phyloP scores from a whole-genome alignment of 2,888 invertebrate species.

The Prosapia bicincta region DNA sequence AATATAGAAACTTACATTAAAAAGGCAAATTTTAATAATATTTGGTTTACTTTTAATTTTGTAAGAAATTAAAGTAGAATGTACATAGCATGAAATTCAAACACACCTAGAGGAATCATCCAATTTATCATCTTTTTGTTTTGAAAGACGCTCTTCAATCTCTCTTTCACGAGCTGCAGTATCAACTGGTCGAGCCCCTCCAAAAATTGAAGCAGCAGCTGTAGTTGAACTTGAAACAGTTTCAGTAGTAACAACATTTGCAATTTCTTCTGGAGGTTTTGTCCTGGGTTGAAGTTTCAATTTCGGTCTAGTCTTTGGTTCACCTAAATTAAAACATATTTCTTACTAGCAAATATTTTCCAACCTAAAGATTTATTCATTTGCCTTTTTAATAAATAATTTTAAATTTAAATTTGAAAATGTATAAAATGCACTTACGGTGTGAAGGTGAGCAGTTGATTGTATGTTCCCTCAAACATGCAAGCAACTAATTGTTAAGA shows the following conservation, averaged over 20 bases:
- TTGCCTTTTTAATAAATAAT: not conserved
- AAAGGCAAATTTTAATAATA: too few relatives aligned
- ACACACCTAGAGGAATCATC: constrained; percentile 26
- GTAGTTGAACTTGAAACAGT: constrained; percentile 25
- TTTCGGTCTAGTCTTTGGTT: constrained; percentile 69
- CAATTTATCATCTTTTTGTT: constrained; percentile 39
- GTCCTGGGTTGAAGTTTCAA: constrained; percentile 78
- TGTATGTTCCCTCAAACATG: too few relatives aligned
- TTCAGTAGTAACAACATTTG: constrained; percentile 14
- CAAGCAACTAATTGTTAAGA: too few relatives aligned
- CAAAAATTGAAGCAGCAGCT: constrained; percentile 77
- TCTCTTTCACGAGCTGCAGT: constrained; percentile 86
- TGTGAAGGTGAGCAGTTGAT: too few relatives aligned
- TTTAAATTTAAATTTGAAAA: not conserved
- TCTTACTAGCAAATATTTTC: not conserved
- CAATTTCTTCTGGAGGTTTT: constrained; percentile 59
- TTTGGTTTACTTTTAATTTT: too few relatives aligned
- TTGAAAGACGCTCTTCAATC: constrained; percentile 83
- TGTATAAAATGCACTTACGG: too few relatives aligned
- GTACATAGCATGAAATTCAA: too few relatives aligned
- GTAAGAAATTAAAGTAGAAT: too few relatives aligned
- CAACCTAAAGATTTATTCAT: not conserved
- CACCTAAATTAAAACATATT: constrained; percentile 49
- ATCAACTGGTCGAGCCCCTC: constrained; percentile 93
- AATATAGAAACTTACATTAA: too few relatives aligned